Conservation (phyloP, 2,888 invertebrate species). For the Caenorhabditis japonica region DNA sequence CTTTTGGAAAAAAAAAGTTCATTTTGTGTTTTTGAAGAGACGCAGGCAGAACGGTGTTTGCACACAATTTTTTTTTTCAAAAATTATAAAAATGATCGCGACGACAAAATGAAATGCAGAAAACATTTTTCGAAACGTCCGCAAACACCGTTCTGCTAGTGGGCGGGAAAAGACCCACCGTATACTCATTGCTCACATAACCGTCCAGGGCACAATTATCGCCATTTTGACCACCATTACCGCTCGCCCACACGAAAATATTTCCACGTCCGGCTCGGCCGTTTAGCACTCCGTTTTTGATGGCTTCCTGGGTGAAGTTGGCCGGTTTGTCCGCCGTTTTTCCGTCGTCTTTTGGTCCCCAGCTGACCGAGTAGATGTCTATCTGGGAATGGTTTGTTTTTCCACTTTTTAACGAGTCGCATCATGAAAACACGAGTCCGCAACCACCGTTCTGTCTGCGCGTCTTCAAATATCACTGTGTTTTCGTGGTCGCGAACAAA, state of each 20-base stretch:
- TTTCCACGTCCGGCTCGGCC: conserved; percentile 89
- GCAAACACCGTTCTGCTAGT: no score
- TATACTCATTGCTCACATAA: conserved; percentile 87
- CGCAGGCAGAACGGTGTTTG: no score
- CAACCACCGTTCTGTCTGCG: no score
- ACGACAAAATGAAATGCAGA: no score
- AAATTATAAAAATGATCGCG: no score
- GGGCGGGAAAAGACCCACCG: conserved; percentile 86
- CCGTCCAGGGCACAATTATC: conserved; percentile 87
- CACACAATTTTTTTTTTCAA: no score
- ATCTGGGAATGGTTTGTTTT: no score
- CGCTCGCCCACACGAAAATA: conserved; percentile 96
- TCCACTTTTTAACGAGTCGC: no score
- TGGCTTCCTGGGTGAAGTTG: conserved; percentile 84
- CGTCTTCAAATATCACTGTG: no score
- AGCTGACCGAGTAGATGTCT: conserved; percentile 94
- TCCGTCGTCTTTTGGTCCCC: conserved; percentile 97
- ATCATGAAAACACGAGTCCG: no score
- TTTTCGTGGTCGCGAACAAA: no score
- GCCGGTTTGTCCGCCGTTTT: conserved; percentile 93
- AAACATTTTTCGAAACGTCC: background rate
- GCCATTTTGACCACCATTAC: conserved; percentile 93
- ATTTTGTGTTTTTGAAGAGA: background rate
- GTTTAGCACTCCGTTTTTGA: conserved; percentile 82
- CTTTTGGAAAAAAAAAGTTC: background rate